Evolutionary conservation across 1,140 invertebrate genomes (phyloP).

Genomic region (Theocolax elegans): DNA sequence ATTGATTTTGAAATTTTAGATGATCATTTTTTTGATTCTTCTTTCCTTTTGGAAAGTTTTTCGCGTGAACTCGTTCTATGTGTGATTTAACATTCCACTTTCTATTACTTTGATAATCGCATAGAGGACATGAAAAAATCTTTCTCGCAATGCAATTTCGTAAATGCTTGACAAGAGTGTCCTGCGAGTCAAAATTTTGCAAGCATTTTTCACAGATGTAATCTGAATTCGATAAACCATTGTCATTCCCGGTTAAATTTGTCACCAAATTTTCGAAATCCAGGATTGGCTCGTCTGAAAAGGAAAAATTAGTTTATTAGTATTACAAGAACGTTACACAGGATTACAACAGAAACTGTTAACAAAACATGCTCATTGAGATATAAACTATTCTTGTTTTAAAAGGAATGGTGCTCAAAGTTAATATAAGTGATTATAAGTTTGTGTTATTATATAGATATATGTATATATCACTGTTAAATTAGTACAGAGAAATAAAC

Average conservation of each 20-base stretch:
- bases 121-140: conserved; percentile 65
- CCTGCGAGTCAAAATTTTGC: conserved; percentile 62
- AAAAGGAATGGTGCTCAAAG: conserved; percentile 1
- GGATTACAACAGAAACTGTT: too few species aligned
- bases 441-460: too few species aligned
- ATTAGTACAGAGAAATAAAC: too few species aligned
- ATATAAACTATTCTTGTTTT: not conserved
- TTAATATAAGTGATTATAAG: too few species aligned
- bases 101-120: conserved; percentile 62
- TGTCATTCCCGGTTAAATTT: not conserved
- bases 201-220: conserved; percentile 58
- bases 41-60: not conserved
- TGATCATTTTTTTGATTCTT: not conserved
- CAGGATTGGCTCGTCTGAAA: not conserved
- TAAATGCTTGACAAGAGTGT: conserved; percentile 66
- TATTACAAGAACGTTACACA: too few species aligned
- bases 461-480: too few species aligned
- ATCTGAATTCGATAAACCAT: not conserved
- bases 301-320: not conserved
- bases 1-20: not conserved
- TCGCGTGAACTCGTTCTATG: conserved; percentile 57
- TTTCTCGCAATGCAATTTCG: conserved; percentile 63
- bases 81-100: conserved; percentile 66
- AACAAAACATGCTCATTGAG: not conserved
- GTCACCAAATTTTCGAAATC: not conserved